Evolutionary conservation across 1,140 invertebrate genomes (phyloP).

Genomic region (Harlomillsia oculata): DNA sequence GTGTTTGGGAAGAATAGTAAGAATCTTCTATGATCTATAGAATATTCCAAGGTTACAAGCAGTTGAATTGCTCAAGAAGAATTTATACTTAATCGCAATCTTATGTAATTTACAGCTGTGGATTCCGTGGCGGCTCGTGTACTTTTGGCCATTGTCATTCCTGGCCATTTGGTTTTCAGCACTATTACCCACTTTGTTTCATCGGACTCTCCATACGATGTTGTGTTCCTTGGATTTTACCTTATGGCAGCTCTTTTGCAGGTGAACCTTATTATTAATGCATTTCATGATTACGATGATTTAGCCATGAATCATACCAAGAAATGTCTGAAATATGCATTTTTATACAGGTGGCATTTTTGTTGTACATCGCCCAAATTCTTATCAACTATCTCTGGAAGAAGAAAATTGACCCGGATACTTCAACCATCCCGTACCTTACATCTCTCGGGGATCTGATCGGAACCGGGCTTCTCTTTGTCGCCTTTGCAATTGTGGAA

Average conservation of each 20-base stretch:
- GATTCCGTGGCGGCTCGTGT: constrained; percentile 65
- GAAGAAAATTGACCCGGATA: constrained; percentile 84
- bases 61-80: background rate
- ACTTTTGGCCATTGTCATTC: constrained; percentile 71
- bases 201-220: constrained; percentile 47
- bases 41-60: background rate
- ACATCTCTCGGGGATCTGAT: constrained; percentile 88
- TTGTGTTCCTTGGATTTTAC: constrained; percentile 56
- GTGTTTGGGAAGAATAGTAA: constrained; percentile 14
- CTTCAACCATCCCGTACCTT: constrained; percentile 91
- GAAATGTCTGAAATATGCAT: background rate
- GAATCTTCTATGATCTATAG: background rate
- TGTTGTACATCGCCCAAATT: constrained; percentile 73
- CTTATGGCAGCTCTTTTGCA: constrained; percentile 49
- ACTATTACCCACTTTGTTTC: constrained; percentile 63
- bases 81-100: background rate
- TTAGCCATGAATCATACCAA: background rate
- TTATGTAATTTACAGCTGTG: constrained; percentile 9
- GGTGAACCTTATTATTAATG: background rate
- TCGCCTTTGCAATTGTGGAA: constrained; percentile 12
- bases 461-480: constrained; percentile 66
- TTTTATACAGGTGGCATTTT: constrained; percentile 55
- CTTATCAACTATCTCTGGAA: constrained; percentile 87
- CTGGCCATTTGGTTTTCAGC: constrained; percentile 86
- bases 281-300: background rate